Evolutionary conservation across 2,888 invertebrate genomes (phyloP), one percentile per base, ranked within the genome.

Genomic region (Isoperla grammatica): DNA sequence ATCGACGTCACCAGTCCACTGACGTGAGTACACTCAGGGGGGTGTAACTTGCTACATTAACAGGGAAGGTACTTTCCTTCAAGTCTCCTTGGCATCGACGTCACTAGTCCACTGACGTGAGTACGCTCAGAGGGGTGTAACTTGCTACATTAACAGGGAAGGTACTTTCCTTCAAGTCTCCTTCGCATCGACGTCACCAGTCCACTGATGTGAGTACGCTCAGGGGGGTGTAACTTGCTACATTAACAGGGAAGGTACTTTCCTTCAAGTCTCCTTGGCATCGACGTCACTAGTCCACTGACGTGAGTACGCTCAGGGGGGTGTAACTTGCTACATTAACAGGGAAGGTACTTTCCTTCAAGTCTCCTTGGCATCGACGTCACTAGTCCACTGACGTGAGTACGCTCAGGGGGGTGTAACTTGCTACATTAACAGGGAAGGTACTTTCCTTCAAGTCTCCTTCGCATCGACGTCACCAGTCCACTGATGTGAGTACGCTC

Each of bases 221-320:
- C n/a, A n/a, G n/a, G n/a, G n/a, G n/a, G n/a, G n/a, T n/a, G n/a
- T n/a, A n/a, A n/a, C n/a, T n/a, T n/a, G n/a, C n/a, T n/a, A n/a
- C n/a, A n/a, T n/a, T n/a, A n/a, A n/a, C n/a, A n/a, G n/a, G n/a
- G n/a, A n/a, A n/a, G n/a, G n/a, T n/a, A n/a, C n/a, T 69, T 23
- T 64, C 69, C 42, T 69, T 71, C 62, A 70, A 69, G 57, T 71
- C 71, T 5, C 71, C 71, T n/a, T 68, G 70, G 5, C 71, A 71
- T 59, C 56, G 64, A 19, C 67, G 69, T 57, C 64, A 64, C 19
- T 58, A 59, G 35, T 60, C 62, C 13, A 50, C 50, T 5, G 50
- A 50, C 15, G 50, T 50, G 50, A 50, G 50, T 50, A n/a, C n/a
- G n/a, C n/a, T n/a, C n/a, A n/a, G n/a, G n/a, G n/a, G n/a, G n/a